A percentile compares a stretch with the other conserved stretches of the same genome.
These are phyloP conservation scores for Argya squamiceps DNA, from an alignment of 2,797 vertebrate species.

Conservation along the genomic window DNA sequence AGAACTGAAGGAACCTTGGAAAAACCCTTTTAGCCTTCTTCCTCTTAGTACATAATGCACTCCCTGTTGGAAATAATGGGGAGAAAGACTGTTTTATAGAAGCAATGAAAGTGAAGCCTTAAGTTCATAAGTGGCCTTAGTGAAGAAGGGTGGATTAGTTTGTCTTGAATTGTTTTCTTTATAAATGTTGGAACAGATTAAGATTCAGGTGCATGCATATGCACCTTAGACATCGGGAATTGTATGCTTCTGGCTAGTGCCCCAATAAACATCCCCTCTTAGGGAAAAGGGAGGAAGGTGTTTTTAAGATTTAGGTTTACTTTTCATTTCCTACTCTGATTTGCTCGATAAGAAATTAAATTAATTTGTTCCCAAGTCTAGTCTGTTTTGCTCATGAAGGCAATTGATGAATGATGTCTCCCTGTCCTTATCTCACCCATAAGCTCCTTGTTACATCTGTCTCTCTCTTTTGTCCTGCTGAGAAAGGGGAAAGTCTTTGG, in stretches of 20 bases:
- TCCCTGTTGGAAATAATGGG: background rate
- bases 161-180: background rate
- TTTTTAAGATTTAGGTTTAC: background rate
- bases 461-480: background rate
- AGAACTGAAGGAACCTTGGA: slow-evolving; percentile 22
- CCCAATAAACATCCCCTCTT: background rate
- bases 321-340: background rate
- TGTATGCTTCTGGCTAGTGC: background rate
- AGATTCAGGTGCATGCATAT: background rate
- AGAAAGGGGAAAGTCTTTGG: background rate
- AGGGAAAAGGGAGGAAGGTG: background rate
- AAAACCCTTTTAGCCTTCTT: slow-evolving; percentile 23
- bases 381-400: background rate
- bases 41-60: background rate
- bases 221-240: background rate
- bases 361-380: background rate
- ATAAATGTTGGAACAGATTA: background rate
- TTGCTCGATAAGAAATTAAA: background rate
- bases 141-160: background rate
- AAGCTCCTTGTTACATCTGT: background rate
- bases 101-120: background rate
- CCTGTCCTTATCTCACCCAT: background rate
- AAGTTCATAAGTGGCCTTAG: background rate
- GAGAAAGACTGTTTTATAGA: background rate
- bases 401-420: background rate